Conservation (phyloP, 2,888 invertebrate genomes). For the Pristionchus fissidentatus region DNA sequence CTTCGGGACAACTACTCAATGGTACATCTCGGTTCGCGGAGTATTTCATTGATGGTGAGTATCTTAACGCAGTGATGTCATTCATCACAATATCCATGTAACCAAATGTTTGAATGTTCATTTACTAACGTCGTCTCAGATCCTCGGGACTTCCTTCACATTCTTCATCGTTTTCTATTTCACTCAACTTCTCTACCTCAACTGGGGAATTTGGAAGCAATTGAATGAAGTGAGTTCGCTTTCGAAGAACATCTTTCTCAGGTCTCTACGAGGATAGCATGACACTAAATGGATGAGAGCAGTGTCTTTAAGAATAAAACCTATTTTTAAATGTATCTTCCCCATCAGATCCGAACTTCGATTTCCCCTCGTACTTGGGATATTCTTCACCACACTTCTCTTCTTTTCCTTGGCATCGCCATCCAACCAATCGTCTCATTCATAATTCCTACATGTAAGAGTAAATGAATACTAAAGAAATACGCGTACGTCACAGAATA, state of each 20-base stretch:
- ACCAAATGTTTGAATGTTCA: too few relatives aligned
- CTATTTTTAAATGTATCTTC: background rate
- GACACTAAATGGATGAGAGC: too few relatives aligned
- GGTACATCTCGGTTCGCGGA: background rate
- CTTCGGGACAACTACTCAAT: background rate
- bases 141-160: slow-evolving; percentile 3
- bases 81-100: too few relatives aligned
- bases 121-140: background rate
- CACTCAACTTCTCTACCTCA: background rate
- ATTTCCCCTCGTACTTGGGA: slow-evolving; percentile 18
- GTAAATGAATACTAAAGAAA: background rate
- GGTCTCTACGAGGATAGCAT: too few relatives aligned
- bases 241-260: too few relatives aligned
- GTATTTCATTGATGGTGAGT: background rate
- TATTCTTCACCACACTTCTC: slow-evolving; percentile 32
- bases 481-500: background rate
- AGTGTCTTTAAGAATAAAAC: too few relatives aligned
- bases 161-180: background rate
- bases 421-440: slow-evolving; percentile 17
- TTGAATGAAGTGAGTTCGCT: background rate
- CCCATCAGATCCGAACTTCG: background rate
- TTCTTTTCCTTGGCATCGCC: background rate
- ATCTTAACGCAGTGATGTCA: background rate
- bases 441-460: slow-evolving; percentile 10
- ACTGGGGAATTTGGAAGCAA: background rate